Evolutionary conservation across 1,140 invertebrate species (phyloP).

Genomic region (Ericerus pela): DNA sequence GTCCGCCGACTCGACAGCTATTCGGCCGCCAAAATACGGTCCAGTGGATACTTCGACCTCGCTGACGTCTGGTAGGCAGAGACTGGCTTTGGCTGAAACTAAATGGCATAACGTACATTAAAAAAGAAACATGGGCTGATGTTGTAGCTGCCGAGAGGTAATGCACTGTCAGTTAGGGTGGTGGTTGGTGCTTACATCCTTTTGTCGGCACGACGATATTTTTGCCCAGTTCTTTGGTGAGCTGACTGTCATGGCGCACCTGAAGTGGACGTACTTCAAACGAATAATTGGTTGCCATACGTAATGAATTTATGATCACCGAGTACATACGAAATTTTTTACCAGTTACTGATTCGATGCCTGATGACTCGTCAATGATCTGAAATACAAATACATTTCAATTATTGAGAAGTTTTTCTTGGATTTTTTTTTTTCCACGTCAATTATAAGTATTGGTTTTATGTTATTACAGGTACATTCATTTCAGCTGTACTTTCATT

Average conservation of each 20-base stretch:
- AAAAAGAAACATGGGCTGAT: no score
- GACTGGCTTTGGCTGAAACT: constrained; percentile 61
- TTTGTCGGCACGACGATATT: constrained; percentile 54
- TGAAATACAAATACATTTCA: background rate
- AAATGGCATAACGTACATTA: no score
- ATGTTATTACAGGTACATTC: no score
- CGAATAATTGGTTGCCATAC: constrained; percentile 63
- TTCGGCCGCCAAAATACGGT: constrained; percentile 55
- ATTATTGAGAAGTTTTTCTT: no score
- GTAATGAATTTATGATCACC: constrained; percentile 41
- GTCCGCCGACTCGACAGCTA: constrained; percentile 51
- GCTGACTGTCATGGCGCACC: constrained; percentile 18
- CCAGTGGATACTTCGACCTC: constrained; percentile 66
- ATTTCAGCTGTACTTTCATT: no score
- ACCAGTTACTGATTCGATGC: constrained; percentile 1
- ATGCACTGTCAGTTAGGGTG: no score
- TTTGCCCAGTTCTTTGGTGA: constrained; percentile 29
- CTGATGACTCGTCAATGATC: constrained; percentile 11
- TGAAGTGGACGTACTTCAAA: constrained; percentile 47
- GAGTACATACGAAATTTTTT: constrained; percentile 30
- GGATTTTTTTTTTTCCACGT: no score
- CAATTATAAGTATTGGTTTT: no score
- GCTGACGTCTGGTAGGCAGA: constrained; percentile 55
- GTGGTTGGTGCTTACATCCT: constrained; percentile 70
- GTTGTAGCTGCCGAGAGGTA: no score